Evolutionary conservation across 92 coral and sea anemone genomes (phyloP), one percentile per base, ranked within the genome.

Genomic region (Bergia puertoricense): DNA sequence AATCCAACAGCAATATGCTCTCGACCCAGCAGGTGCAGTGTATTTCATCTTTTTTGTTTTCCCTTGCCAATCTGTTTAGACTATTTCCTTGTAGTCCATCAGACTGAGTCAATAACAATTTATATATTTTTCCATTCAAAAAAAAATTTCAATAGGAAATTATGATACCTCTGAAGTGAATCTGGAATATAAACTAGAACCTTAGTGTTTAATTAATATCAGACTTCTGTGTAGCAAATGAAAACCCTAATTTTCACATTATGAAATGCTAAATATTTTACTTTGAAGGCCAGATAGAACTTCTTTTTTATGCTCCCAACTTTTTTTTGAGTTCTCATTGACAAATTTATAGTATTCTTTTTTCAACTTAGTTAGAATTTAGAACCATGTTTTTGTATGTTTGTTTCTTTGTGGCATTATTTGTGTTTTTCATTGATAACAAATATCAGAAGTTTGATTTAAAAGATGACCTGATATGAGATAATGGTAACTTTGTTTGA

Each of bases 21-120:
- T n/a, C n/a, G 15, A 18, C 87, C 42, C 46, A 71, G 87, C 79
- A 84, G 87, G 78, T 84, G 79, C 66, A 69, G 20, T 43, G 57
- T 15, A 23, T 84, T 48, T 69, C 44, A 23, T 72, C 43, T 36
- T 46, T 83, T 71, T 82, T 44, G 56, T 46, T 68, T 46, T 48
- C 11, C 65, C 43, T 48, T 54, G 77, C n/a, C 72, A 14, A 15
- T 16, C 0, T 84, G 79, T 71, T 84, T 84, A 69, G 38, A 69
- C 62, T 57, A 44, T 62, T 79, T n/a, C 40, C 6, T 2, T n/a
- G 8, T 42, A 65, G 74, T 81, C 48, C 11, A 57, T 79, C 82
- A 23, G 66, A 46, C 13, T n/a, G 22, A 23, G 77, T 83, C 65
- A 81, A 40, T 20, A 82, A 82, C 37, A 66, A 18, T 65, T 37